These are phyloP conservation scores for Atrina japonica DNA, from an alignment of 2,888 invertebrate genomes.

Conservation along the genomic window DNA sequence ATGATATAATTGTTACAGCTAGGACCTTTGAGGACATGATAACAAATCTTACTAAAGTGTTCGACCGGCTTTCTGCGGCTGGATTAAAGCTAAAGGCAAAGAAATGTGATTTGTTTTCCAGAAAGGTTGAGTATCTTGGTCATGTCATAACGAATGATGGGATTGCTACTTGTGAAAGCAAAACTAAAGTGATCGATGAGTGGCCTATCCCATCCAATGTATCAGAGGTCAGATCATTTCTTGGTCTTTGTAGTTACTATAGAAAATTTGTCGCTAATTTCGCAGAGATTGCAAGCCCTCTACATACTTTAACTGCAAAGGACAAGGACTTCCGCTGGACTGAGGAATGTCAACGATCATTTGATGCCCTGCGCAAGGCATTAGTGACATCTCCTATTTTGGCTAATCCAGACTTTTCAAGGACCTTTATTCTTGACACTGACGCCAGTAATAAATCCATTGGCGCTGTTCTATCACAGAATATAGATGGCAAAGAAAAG, in stretches of 20 bases:
- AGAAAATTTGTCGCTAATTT: constrained; percentile 1
- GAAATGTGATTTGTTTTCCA: too few species aligned
- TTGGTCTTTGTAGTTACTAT: constrained; percentile 8
- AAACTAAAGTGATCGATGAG: neutral
- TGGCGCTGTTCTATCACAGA: constrained; percentile 16
- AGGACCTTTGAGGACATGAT: constrained; percentile 20
- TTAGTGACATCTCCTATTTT: constrained; percentile 2
- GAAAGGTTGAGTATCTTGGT: too few species aligned
- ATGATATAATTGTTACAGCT: constrained; percentile 20
- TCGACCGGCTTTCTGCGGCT: constrained; percentile 9
- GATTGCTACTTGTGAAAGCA: neutral
- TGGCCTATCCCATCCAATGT: constrained; percentile 11
- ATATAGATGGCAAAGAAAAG: constrained; percentile 6
- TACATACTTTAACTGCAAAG: constrained; percentile 12
- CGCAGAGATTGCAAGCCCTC: neutral
- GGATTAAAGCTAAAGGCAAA: constrained; percentile 22
- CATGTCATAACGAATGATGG: constrained; percentile 12
- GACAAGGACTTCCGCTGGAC: neutral
- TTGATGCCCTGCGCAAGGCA: constrained; percentile 4
- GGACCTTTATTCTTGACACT: constrained; percentile 9
- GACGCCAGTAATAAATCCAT: constrained; percentile 17
- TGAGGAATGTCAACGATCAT: constrained; percentile 18
- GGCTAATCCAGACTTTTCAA: constrained; percentile 5
- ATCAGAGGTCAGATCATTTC: neutral
- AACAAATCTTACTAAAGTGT: constrained; percentile 6